Conservation (phyloP, 2,888 invertebrate species). For the Caenorhabditis drosophilae region DNA sequence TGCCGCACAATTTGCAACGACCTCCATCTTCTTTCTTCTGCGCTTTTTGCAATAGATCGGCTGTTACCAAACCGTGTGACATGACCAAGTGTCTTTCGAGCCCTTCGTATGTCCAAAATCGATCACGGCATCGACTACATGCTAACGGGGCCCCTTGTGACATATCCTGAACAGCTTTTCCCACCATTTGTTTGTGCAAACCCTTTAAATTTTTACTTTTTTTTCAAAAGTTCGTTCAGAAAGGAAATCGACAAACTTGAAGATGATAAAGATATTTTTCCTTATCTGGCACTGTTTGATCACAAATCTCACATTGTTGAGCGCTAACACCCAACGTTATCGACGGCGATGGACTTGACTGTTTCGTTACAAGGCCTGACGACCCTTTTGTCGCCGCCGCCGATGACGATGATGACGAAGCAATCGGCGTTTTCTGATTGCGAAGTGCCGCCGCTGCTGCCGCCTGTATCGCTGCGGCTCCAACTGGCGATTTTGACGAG, state of each 20-base stretch:
- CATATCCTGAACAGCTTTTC: constrained; percentile 57
- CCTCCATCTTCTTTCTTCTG: constrained; percentile 93
- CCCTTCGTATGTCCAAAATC: constrained; percentile 94
- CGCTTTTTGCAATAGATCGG: constrained; percentile 92
- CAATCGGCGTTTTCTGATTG: constrained; percentile 3
- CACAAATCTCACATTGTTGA: constrained; percentile 64
- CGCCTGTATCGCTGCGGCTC: constrained; percentile 9
- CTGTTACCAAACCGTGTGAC: constrained; percentile 90
- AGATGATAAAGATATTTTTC: constrained; percentile 56
- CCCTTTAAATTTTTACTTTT: constrained; percentile 27
- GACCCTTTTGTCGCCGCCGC: too few relatives aligned
- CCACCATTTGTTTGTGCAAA: constrained; percentile 58
- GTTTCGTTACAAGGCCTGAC: too few relatives aligned
- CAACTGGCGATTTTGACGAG: too few relatives aligned
- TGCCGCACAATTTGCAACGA: constrained; percentile 90
- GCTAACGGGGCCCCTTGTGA: constrained; percentile 64
- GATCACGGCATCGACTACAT: constrained; percentile 63
- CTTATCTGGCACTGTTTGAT: constrained; percentile 43
- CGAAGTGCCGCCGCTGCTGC: constrained; percentile 5
- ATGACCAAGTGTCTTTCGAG: constrained; percentile 91
- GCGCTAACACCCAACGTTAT: not conserved
- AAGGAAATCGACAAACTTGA: constrained; percentile 37
- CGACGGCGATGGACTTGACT: not conserved
- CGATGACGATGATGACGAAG: not conserved
- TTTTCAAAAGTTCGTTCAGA: not conserved